Percentiles rank a stretch among this genome's conserved stretches.
phyloP scores from a whole-genome alignment of 2,113 vertebrate species.

The Hystrix cristata region DNA sequence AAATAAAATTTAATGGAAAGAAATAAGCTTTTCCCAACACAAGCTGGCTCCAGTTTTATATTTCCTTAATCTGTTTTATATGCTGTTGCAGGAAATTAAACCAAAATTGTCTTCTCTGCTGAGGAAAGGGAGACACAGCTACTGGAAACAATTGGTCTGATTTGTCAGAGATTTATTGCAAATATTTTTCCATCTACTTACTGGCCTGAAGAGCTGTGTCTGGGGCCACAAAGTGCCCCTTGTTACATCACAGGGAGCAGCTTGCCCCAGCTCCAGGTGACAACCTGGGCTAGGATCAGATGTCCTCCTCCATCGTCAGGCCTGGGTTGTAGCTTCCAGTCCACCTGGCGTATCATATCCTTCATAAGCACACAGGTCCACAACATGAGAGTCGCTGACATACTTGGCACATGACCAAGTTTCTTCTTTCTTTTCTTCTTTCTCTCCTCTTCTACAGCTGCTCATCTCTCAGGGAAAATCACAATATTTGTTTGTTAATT shows the following conservation, averaged over 20 bases:
- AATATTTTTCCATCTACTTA: background rate
- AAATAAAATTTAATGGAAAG: slow-evolving; percentile 73
- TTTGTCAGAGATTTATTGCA: background rate
- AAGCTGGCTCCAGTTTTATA: slow-evolving; percentile 37
- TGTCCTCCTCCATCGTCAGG: background rate
- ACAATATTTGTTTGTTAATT: background rate
- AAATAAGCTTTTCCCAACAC: slow-evolving; percentile 74
- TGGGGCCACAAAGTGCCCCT: accelerated
- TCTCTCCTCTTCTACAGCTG: background rate
- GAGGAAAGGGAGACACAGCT: background rate
- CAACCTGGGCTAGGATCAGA: accelerated
- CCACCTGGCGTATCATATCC: accelerated
- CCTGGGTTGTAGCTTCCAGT: background rate
- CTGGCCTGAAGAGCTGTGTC: background rate
- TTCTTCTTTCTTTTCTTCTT: background rate
- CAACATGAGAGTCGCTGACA: accelerated
- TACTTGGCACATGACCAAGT: background rate
- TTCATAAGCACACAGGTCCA: accelerated
- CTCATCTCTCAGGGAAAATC: background rate
- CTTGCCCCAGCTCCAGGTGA: background rate
- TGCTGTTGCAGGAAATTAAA: slow-evolving; percentile 66
- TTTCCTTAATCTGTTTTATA: slow-evolving; percentile 76
- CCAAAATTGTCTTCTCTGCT: background rate
- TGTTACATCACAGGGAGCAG: background rate
- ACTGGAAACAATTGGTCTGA: background rate